These are phyloP conservation scores for Alcedo atthis DNA, from an alignment of 2,797 vertebrate species.

Conservation along the genomic window DNA sequence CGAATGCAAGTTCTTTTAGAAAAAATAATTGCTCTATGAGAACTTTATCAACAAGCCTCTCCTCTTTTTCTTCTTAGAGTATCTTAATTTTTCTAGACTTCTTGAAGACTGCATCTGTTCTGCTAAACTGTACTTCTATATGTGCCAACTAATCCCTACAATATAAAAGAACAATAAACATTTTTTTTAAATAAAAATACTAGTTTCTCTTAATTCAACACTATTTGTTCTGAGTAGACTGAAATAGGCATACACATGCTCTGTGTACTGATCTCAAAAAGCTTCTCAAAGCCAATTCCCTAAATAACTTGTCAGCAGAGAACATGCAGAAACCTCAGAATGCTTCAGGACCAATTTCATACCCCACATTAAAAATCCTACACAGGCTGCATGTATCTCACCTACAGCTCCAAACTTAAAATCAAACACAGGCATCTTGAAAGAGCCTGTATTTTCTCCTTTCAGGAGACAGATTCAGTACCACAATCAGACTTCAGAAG, in stretches of 20 bases:
- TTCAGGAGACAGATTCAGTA: neutral
- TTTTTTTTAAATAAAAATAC: too few relatives aligned
- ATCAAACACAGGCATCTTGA: neutral
- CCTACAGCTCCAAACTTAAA: neutral
- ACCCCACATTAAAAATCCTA: neutral
- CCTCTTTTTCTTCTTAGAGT: too few relatives aligned
- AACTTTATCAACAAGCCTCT: too few relatives aligned
- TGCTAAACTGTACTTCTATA: too few relatives aligned
- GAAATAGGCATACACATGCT: neutral
- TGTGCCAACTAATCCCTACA: too few relatives aligned
- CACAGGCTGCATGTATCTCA: neutral
- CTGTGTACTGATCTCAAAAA: neutral
- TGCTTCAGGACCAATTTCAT: neutral
- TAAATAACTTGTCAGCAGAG: neutral
- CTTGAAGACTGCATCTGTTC: too few relatives aligned
- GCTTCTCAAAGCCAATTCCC: neutral
- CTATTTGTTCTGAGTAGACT: neutral
- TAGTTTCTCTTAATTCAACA: neutral
- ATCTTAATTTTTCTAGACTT: too few relatives aligned
- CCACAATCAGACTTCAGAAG: neutral
- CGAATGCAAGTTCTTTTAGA: too few relatives aligned
- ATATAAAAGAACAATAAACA: too few relatives aligned
- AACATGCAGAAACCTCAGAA: neutral
- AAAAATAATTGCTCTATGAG: too few relatives aligned
- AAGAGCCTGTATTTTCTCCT: neutral